Conservation (phyloP, 2,888 invertebrate species). For the Drosophila koepferae region DNA sequence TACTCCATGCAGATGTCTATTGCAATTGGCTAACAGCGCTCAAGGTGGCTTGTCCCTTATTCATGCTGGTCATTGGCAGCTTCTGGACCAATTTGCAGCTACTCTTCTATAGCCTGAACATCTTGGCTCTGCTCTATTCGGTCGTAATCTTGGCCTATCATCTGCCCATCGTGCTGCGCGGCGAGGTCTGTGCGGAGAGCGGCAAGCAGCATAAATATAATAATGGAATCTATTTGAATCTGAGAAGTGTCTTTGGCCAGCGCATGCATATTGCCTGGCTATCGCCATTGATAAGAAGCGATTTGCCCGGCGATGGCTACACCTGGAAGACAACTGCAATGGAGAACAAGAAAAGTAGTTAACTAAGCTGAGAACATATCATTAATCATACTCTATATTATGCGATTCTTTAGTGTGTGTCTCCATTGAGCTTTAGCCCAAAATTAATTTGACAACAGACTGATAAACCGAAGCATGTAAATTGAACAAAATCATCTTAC, state of each 20-base stretch:
- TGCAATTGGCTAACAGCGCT: conserved; percentile 86
- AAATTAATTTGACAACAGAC: not conserved
- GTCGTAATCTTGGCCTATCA: conserved; percentile 90
- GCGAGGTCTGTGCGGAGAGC: conserved; percentile 87
- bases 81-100: conserved; percentile 89
- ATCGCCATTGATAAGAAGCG: conserved; percentile 91
- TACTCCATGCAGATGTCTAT: conserved; percentile 68
- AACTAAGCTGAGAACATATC: not conserved
- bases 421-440: too few species aligned
- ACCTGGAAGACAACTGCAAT: conserved; percentile 84
- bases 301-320: conserved; percentile 91
- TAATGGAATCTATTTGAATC: conserved; percentile 89
- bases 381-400: too few species aligned
- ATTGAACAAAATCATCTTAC: not conserved
- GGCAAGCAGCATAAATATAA: conserved; percentile 87
- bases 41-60: conserved; percentile 90
- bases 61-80: conserved; percentile 89
- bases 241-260: conserved; percentile 91
- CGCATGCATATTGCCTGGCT: conserved; percentile 93
- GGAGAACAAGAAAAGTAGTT: conserved; percentile 20
- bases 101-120: conserved; percentile 90
- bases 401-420: too few species aligned
- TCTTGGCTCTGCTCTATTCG: conserved; percentile 89
- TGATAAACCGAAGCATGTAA: not conserved
- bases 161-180: conserved; percentile 89